Base-by-base conservation (phyloP, 2,888 invertebrate genomes). In the Drosophila pegasa region DNA sequence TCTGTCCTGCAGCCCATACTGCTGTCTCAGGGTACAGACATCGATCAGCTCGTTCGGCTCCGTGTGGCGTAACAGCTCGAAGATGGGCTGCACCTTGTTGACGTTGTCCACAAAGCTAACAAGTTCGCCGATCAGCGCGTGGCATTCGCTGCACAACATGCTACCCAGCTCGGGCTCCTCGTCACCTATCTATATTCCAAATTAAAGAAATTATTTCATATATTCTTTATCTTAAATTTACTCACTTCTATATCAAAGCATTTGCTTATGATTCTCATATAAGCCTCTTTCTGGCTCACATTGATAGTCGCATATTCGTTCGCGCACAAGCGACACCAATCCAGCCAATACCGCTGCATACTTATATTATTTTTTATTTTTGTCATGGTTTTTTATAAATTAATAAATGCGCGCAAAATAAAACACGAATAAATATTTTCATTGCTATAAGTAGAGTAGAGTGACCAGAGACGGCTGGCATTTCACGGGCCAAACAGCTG, bases 251-350 rank as follows among this genome's bases (percentile, higher is more conserved):
- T 72, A 52, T 82, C 82, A 18, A 82, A 82, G 29, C 77, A 76
- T 29, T 82, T 85, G 64, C 82, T 81, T 6, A 82, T 81, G n/a
- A 72, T 56, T 6, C 54, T 22, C 48, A 79, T 66, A 12, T 70
- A 63, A n/a, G 20, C 50, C 12, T 78, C 67, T 12, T 66, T 69
- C 6, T 72, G 41, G 16, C 48, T 47, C 5, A 61, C 59, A 33
- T 67, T 64, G 4, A 65, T 52, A 1, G 6, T 9, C 9, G 75
- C 72, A 14, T 64, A 58, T 8, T 80, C 75, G 27, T 47, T 77
- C 2, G 86, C 82, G 35, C 82, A 82, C 2, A 82, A 55, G 2
- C 82, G 82, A 40, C 82, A 82, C 82, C 82, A 82, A 16, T 67
- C 50, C 1, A 82, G 27, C 82, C 82, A 82, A 41, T 73, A 48